These are phyloP conservation scores for Deroptyus accipitrinus DNA, from an alignment of 2,113 vertebrate genomes.

Conservation along the genomic window DNA sequence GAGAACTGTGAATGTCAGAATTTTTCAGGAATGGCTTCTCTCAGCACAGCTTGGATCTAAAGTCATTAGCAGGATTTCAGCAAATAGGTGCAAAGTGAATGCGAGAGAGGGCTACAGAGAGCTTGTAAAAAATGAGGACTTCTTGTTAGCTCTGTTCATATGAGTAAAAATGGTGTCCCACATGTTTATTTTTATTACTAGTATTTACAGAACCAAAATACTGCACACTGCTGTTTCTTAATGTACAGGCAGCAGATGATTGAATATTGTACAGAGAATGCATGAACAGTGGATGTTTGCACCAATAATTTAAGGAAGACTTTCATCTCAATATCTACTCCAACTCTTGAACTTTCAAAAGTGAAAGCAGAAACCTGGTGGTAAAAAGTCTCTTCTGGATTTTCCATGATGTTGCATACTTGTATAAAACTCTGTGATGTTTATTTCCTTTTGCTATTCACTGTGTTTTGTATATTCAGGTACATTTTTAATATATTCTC, in stretches of 20 bases:
- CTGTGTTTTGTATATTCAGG: neutral
- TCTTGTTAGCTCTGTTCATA: neutral
- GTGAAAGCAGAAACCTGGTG: neutral
- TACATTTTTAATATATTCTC: neutral
- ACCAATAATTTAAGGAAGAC: neutral
- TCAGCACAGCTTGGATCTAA: neutral
- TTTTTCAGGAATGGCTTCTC: neutral
- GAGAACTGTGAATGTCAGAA: neutral
- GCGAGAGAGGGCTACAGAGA: neutral
- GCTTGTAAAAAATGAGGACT: neutral
- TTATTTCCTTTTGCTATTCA: neutral
- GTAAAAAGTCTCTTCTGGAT: neutral
- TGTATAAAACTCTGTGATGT: neutral
- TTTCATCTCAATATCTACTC: neutral
- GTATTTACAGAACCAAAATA: neutral
- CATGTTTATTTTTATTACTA: neutral
- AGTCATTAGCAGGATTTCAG: neutral
- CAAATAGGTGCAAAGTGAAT: neutral
- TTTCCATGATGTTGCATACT: neutral
- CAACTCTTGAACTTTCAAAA: neutral
- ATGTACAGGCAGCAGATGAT: neutral
- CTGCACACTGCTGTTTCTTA: neutral
- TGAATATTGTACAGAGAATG: neutral
- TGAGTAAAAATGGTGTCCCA: neutral
- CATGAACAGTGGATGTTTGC: neutral